Evolutionary conservation across 2,797 vertebrate species (phyloP), one percentile per base, ranked within the genome.

Genomic region (Xiphorhynchus erythropygius): DNA sequence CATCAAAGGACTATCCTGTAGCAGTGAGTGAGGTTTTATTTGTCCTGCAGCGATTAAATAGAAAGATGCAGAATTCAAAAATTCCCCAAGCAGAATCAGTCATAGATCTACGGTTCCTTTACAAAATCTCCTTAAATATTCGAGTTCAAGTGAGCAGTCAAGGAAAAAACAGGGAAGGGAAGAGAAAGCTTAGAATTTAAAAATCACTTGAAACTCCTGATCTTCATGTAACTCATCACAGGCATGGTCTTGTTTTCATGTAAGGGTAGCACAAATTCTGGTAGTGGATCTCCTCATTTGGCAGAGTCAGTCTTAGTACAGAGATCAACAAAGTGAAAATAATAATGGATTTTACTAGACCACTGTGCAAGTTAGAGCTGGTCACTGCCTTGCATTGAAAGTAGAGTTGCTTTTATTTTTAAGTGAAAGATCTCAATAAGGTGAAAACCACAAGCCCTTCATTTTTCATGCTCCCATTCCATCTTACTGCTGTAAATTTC

Each of bases 381-480:
- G 11, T 9, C 8, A 15, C 33, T 76, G 39, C 5, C 60, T 68
- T 70, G 30, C 11, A 33, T 28, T 50, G 53, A 56, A 49, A 7
- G 3, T 18, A 5, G 8, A 18, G 11, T 46, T 77, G 35, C 3
- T 46, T 90, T 81, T 49, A 9, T 32, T 84, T 77, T 84, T n/a
- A 74, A 76, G 28, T 59, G 10, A 49, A 80, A 79, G 7, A 8
- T 25, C 39, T 49, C 24, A n/a, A 22, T 53, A 64, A 64, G 33
- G 39, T 63, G 39, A 67, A 71, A 93, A 56, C 0, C 13, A 13
- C 1, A 47, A 46, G 13, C 70, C 44, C 55, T 52, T 92, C 5
- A 49, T 63, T 81, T 94, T 87, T 95, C 39, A 71, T 53, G 53
- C 18, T 87, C 85, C 65, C 23, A 16, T 64, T 59, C 86, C 59